Conservation (phyloP, 1,140 invertebrate species). For the Stegodyphus dumicola region DNA sequence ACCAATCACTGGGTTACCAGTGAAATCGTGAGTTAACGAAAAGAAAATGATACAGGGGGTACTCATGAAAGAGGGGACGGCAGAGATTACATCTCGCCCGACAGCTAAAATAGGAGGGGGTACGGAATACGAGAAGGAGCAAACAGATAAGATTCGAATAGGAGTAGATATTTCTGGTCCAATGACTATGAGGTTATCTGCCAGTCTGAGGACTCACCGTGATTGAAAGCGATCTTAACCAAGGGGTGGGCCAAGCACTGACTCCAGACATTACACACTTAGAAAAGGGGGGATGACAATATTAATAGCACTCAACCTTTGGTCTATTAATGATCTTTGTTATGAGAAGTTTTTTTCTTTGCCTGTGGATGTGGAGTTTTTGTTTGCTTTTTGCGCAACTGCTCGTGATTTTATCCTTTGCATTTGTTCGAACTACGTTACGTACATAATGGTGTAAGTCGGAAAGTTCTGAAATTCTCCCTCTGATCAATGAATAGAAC, state of each 20-base stretch:
- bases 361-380: no score
- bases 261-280: not conserved
- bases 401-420: no score
- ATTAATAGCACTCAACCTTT: conserved; percentile 51
- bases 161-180: conserved; percentile 31
- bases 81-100: conserved; percentile 22
- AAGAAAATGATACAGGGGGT: not conserved
- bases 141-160: conserved; percentile 29
- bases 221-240: conserved; percentile 41
- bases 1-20: conserved; percentile 44
- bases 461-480: no score
- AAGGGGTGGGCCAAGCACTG: not conserved
- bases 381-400: no score
- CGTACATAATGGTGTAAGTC: no score
- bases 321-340: conserved; percentile 56
- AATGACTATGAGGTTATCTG: conserved; percentile 38
- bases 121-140: conserved; percentile 33
- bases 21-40: not conserved
- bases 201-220: not conserved
- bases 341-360: conserved; percentile 25
- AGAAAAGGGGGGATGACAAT: conserved; percentile 9
- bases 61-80: not conserved
- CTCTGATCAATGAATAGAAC: no score
- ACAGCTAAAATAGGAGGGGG: not conserved
- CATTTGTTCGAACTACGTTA: no score